These are phyloP conservation scores for Cinclus cinclus DNA, from an alignment of 2,113 vertebrate species.

Conservation along the genomic window DNA sequence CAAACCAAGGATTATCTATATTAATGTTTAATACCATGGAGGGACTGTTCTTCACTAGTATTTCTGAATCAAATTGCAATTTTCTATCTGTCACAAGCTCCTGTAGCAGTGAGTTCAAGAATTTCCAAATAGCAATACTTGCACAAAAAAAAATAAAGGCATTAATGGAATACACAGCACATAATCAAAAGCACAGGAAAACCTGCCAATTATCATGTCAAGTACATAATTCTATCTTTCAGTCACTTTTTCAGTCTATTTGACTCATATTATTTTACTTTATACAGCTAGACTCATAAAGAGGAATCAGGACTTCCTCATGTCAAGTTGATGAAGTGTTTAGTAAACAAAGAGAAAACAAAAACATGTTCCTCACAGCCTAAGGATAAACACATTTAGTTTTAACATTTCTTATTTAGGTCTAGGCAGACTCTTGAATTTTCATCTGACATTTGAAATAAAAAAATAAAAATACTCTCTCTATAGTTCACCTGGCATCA, in stretches of 20 bases:
- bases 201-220: neutral
- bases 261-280: neutral
- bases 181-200: neutral
- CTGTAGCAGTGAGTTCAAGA: neutral
- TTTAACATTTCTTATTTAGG: neutral
- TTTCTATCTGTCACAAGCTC: neutral
- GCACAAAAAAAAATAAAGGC: neutral
- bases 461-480: constrained; percentile 4
- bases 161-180: neutral
- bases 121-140: neutral
- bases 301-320: neutral
- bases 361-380: neutral
- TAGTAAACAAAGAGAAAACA: neutral
- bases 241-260: neutral
- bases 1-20: neutral
- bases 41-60: neutral
- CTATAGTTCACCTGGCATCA: constrained; percentile 86
- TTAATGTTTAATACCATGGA: neutral
- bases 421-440: neutral
- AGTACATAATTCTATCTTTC: neutral
- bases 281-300: neutral
- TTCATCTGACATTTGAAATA: neutral
- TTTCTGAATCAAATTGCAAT: neutral
- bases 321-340: neutral
- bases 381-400: neutral